phyloP scores from a whole-genome alignment of 23 tunicate genomes.

The Ascidia mentula region DNA sequence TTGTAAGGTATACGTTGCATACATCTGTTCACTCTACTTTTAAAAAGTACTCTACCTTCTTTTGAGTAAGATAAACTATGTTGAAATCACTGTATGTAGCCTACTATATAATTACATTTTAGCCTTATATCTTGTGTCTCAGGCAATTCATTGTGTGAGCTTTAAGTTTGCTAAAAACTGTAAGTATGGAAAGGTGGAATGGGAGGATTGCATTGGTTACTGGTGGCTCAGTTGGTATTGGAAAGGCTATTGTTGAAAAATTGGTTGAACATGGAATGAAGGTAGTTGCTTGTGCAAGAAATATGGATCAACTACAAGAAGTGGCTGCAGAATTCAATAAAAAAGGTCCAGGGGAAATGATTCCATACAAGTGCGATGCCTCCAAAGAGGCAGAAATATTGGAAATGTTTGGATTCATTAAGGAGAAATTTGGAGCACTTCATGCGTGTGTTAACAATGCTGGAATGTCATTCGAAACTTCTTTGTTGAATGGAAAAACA shows the following conservation, averaged over 20 bases:
- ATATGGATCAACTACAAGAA: constrained; percentile 43
- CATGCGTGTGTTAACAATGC: constrained; percentile 83
- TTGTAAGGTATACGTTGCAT: too few relatives aligned
- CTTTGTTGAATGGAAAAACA: constrained; percentile 58
- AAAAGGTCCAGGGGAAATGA: constrained; percentile 50
- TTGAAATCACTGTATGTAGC: too few relatives aligned
- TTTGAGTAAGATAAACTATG: too few relatives aligned
- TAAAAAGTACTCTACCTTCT: too few relatives aligned
- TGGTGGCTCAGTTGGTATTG: constrained; percentile 86
- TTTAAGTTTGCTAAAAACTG: too few relatives aligned
- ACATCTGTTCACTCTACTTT: too few relatives aligned
- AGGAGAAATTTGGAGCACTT: constrained; percentile 51
- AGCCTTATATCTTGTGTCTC: too few relatives aligned
- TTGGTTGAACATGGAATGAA: constrained; percentile 52
- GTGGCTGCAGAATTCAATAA: constrained; percentile 44
- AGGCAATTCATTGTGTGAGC: too few relatives aligned
- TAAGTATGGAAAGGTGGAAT: constrained; percentile 70
- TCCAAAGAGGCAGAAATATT: constrained; percentile 50
- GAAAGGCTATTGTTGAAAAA: constrained; percentile 61
- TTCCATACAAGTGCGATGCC: constrained; percentile 62
- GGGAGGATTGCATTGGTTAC: constrained; percentile 87
- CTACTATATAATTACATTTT: too few relatives aligned
- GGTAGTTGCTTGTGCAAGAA: constrained; percentile 79
- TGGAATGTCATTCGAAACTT: constrained; percentile 54
- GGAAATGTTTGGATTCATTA: constrained; percentile 57